Conservation (phyloP, 2,888 invertebrate genomes). For the Villa cingulata region DNA sequence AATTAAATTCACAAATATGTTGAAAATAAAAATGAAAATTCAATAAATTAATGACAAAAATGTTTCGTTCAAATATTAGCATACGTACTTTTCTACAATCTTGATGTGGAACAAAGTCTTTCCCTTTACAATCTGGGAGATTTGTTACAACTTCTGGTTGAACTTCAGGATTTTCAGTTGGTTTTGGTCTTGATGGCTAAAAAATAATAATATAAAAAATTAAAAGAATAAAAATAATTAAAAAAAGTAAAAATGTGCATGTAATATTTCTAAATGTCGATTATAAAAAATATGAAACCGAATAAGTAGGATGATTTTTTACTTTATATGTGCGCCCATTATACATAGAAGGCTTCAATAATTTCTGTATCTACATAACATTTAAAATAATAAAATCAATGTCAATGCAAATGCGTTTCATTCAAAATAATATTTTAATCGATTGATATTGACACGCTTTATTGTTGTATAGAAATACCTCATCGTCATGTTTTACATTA, state of each 20-base stretch:
- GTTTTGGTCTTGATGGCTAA: slow-evolving; percentile 2
- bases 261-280: no score
- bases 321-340: no score
- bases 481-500: no score
- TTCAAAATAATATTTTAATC: slow-evolving; percentile 7
- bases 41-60: no score
- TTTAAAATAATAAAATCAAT: not conserved
- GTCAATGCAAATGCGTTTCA: not conserved
- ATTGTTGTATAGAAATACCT: no score
- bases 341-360: no score
- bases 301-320: no score
- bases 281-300: no score
- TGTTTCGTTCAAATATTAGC: not conserved
- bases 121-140: slow-evolving; percentile 38
- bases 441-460: slow-evolving; percentile 14
- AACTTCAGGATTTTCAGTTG: slow-evolving; percentile 17
- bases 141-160: slow-evolving; percentile 32
- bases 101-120: slow-evolving; percentile 44
- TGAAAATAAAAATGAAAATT: slow-evolving; percentile 19
- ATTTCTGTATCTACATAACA: not conserved
- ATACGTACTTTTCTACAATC: slow-evolving; percentile 42
- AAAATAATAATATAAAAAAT: not conserved
- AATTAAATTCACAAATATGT: no score
- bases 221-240: not conserved
- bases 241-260: no score